phyloP scores from a whole-genome alignment of 2,888 invertebrate species.

The Sepiola atlantica region DNA sequence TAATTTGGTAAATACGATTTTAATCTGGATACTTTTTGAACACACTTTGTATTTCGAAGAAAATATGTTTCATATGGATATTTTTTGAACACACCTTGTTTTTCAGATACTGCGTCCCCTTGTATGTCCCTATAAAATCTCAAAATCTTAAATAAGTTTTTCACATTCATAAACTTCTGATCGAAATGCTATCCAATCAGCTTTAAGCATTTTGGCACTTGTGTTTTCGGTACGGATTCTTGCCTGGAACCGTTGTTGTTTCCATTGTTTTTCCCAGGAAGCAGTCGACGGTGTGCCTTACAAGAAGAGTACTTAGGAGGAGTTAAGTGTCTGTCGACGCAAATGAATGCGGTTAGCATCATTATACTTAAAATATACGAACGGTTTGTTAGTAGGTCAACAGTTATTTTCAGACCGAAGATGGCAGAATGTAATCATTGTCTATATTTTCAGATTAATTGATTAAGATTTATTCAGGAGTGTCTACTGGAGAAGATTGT shows the following conservation, averaged over 20 bases:
- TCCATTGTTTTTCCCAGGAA: not conserved
- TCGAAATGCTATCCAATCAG: not conserved
- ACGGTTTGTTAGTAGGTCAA: not conserved
- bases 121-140: too few relatives aligned
- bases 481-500: not conserved
- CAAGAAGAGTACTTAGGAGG: not conserved
- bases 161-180: not conserved
- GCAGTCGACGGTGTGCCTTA: not conserved
- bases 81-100: too few relatives aligned
- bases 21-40: too few relatives aligned
- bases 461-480: not conserved
- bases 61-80: too few relatives aligned
- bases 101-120: too few relatives aligned
- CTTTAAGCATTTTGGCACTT: not conserved
- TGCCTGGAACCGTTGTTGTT: not conserved
- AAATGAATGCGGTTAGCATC: not conserved
- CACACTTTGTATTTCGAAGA: too few relatives aligned
- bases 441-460: not conserved
- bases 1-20: too few relatives aligned
- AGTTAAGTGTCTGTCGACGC: not conserved
- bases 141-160: not conserved
- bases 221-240: not conserved
- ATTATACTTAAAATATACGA: not conserved
- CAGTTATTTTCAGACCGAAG: slow-evolving; percentile 1
- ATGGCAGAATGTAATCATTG: not conserved